Conservation (phyloP, 2,888 invertebrate genomes). For the Meta bourneti region DNA sequence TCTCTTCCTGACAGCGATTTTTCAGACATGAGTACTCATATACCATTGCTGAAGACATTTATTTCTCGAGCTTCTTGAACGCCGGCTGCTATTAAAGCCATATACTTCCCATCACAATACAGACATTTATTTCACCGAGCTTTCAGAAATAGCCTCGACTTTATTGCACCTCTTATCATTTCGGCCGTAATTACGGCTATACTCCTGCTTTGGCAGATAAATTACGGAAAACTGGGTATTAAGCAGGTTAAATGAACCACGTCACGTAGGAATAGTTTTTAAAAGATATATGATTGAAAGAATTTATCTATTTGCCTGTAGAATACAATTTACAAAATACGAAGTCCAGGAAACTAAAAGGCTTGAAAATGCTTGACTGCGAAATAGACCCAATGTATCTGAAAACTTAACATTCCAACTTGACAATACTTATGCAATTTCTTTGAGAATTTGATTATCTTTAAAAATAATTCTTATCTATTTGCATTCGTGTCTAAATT, state of each 20-base stretch:
- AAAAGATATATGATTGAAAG: neutral
- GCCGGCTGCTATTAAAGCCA: neutral
- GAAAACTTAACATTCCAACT: too few species aligned
- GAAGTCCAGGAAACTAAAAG: too few species aligned
- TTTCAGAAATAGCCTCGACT: neutral
- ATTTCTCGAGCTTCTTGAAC: neutral
- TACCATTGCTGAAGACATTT: neutral
- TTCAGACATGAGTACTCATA: neutral
- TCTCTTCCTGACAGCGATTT: neutral
- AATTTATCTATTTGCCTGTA: neutral
- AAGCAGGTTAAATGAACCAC: conserved; percentile 2
- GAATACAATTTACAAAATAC: neutral
- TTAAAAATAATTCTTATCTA: too few species aligned
- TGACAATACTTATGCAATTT: too few species aligned
- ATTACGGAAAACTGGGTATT: neutral
- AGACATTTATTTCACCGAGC: neutral
- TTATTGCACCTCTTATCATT: neutral
- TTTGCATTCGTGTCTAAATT: too few species aligned
- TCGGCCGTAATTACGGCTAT: conserved; percentile 6
- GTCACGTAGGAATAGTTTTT: neutral
- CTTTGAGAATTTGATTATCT: too few species aligned
- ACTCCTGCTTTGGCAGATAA: neutral
- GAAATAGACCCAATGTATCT: too few species aligned
- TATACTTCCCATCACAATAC: neutral
- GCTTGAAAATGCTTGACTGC: too few species aligned